These are phyloP conservation scores for Verasper variegatus DNA, from an alignment of 2,113 vertebrate species.

Conservation along the genomic window DNA sequence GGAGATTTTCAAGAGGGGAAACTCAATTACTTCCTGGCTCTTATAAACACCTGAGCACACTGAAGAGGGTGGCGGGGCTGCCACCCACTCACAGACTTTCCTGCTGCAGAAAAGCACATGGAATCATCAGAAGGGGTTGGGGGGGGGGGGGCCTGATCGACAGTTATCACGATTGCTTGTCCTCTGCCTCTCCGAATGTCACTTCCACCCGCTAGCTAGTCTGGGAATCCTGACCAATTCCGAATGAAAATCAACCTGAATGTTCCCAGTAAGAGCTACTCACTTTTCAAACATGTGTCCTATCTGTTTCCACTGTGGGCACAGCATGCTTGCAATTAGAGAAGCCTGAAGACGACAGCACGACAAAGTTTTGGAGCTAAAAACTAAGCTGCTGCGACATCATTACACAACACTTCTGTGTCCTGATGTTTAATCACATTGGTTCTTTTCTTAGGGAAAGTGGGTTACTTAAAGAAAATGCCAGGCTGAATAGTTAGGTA, in stretches of 20 bases:
- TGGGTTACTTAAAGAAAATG: slow-evolving; percentile 5
- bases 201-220: slow-evolving; percentile 30
- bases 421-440: slow-evolving; percentile 2
- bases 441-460: background rate
- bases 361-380: slow-evolving; percentile 4
- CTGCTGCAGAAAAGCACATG: slow-evolving; percentile 24
- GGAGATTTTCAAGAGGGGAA: slow-evolving; percentile 64
- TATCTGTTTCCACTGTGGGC: slow-evolving; percentile 20
- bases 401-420: background rate
- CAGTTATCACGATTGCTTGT: slow-evolving; percentile 25
- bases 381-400: slow-evolving; percentile 25
- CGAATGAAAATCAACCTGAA: slow-evolving; percentile 26
- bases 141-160: slow-evolving; percentile 25
- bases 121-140: slow-evolving; percentile 8
- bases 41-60: slow-evolving; percentile 77
- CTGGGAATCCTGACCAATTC: slow-evolving; percentile 24
- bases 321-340: slow-evolving; percentile 21
- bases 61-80: slow-evolving; percentile 21
- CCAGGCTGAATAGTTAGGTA: background rate
- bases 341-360: slow-evolving; percentile 24
- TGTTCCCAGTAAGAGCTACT: background rate
- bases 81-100: slow-evolving; percentile 61
- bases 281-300: slow-evolving; percentile 31
- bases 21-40: slow-evolving; percentile 77
- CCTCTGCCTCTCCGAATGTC: slow-evolving; percentile 1